A percentile compares a stretch with the other conserved stretches of the same genome.
Conservation (phyloP, 35 echinoderm and acorn worm species). For the Chiridota heheva region DNA sequence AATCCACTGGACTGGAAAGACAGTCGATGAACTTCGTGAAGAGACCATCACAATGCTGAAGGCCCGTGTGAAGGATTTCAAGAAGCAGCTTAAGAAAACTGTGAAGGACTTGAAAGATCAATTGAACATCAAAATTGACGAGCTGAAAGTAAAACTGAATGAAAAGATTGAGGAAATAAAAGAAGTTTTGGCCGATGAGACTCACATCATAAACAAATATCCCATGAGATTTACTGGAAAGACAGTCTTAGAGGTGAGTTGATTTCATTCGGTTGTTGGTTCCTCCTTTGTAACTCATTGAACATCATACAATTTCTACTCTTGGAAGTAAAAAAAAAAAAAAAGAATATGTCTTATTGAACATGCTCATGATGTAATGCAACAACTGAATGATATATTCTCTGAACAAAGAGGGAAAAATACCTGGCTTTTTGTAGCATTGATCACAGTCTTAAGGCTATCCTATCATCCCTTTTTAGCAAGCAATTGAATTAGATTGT, state of each 20-base stretch:
- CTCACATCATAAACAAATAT: slow-evolving; percentile 61
- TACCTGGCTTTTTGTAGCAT: not conserved
- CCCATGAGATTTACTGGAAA: slow-evolving; percentile 56
- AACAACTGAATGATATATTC: not conserved
- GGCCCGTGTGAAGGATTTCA: not conserved
- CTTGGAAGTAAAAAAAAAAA: not conserved
- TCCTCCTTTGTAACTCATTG: not conserved
- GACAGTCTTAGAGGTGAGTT: slow-evolving; percentile 73
- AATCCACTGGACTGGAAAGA: slow-evolving; percentile 43
- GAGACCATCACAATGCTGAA: slow-evolving; percentile 2
- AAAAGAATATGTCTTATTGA: not conserved
- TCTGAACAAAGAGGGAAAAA: not conserved
- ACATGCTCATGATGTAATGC: not conserved
- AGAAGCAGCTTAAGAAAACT: not conserved
- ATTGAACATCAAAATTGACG: not conserved
- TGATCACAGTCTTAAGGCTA: not conserved
- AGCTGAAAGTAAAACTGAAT: slow-evolving; percentile 1
- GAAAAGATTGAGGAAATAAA: not conserved
- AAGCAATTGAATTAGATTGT: too few relatives aligned
- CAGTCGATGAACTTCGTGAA: slow-evolving; percentile 9
- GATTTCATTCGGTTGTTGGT: not conserved
- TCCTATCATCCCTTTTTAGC: too few relatives aligned
- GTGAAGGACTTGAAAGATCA: not conserved
- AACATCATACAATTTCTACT: not conserved
- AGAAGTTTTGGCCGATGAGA: slow-evolving; percentile 24